A percentile compares a stretch with the other conserved stretches of the same genome.
Evolutionary conservation across 2,797 vertebrate genomes (phyloP).

Genomic region (Menidia menidia): DNA sequence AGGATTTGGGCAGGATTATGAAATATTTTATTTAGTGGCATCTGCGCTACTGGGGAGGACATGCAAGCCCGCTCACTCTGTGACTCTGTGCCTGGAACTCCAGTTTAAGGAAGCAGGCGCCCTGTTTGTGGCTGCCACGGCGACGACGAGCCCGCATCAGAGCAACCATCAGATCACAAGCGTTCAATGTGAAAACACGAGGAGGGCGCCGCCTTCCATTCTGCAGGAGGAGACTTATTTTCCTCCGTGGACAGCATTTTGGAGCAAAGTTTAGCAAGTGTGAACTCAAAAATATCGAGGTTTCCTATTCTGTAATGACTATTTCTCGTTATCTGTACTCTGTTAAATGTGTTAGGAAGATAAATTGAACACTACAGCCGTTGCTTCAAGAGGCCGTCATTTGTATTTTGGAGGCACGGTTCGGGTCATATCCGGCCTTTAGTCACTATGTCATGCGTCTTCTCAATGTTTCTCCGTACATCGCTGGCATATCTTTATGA

Average conservation of each 20-base stretch:
- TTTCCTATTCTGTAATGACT: no score
- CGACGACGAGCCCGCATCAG: conserved; percentile 40
- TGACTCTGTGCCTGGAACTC: conserved; percentile 49
- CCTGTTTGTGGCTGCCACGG: conserved; percentile 41
- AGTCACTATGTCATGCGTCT: no score
- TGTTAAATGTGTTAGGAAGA: no score
- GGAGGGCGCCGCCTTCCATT: not conserved
- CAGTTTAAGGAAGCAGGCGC: conserved; percentile 35
- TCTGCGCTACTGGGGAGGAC: conserved; percentile 82
- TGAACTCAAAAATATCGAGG: not conserved
- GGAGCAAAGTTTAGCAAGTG: not conserved
- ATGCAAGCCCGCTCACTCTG: conserved; percentile 57
- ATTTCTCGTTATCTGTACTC: no score
- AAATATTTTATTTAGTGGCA: conserved; percentile 84
- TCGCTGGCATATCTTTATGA: not conserved
- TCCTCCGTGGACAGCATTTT: not conserved
- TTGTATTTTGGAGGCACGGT: not conserved
- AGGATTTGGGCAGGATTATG: conserved; percentile 87
- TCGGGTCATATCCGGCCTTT: not conserved
- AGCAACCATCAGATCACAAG: conserved; percentile 8
- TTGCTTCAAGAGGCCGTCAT: not conserved
- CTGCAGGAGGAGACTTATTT: not conserved
- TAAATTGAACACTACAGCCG: no score
- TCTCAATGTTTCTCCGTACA: not conserved
- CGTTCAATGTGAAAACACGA: not conserved